Percentiles rank a stretch among this genome's conserved stretches.
Conservation (phyloP, 2,113 vertebrate genomes). For the Deroptyus accipitrinus region DNA sequence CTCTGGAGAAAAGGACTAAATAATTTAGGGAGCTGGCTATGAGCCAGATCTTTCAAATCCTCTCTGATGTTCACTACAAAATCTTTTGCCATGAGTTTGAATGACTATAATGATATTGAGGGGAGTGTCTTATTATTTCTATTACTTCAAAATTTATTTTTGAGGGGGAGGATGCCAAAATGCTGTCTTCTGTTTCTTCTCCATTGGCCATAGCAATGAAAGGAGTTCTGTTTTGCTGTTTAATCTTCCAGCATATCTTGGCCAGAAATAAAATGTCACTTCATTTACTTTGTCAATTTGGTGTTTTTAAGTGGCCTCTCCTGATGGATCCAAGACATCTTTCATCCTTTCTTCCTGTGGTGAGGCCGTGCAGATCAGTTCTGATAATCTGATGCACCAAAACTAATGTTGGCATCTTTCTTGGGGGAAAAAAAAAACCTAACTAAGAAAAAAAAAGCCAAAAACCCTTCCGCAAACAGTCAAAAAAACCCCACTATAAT, state of each 20-base stretch:
- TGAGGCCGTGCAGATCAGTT: neutral
- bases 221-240: neutral
- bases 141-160: neutral
- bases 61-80: neutral
- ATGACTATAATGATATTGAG: neutral
- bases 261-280: neutral
- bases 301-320: neutral
- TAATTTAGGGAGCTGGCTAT: neutral
- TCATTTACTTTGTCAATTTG: neutral
- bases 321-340: neutral
- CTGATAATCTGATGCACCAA: neutral
- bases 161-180: neutral
- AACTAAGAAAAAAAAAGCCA: neutral
- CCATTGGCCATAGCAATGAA: neutral
- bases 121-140: neutral
- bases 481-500: neutral
- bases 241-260: neutral
- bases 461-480: neutral
- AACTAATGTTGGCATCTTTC: neutral
- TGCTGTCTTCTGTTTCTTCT: constrained; percentile 7
- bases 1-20: neutral
- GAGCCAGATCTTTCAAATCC: neutral
- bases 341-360: neutral
- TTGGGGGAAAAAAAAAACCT: no score
- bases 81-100: neutral